Percentiles rank a stretch among this genome's conserved stretches.
These are phyloP conservation scores for Drosophila infuscata DNA, from an alignment of 2,888 invertebrate species.

Conservation along the genomic window DNA sequence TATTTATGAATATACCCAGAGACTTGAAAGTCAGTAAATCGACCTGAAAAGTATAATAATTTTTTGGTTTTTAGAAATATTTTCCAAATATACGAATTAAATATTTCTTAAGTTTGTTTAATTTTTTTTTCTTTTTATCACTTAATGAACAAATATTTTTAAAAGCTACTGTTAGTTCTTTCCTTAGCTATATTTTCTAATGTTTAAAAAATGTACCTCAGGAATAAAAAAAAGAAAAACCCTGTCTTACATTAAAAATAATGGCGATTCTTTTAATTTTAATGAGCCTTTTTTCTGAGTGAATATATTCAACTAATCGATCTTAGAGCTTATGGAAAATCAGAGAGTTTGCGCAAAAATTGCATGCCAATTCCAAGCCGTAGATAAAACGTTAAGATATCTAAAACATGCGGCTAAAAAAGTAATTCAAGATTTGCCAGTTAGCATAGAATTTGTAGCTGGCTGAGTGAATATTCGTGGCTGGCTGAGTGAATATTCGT, in stretches of 20 bases:
- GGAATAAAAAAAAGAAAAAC: background rate
- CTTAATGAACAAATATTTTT: too few relatives aligned
- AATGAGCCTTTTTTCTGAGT: background rate
- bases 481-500: constrained; percentile 3
- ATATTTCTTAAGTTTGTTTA: too few relatives aligned
- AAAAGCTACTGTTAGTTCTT: background rate
- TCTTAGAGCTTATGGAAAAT: constrained; percentile 1
- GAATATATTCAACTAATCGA: background rate
- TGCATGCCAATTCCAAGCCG: background rate
- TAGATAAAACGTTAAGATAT: constrained; percentile 43
- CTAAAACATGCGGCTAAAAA: constrained; percentile 33
- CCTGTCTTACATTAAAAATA: too few relatives aligned
- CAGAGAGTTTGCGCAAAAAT: background rate
- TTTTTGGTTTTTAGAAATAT: background rate
- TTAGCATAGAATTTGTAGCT: constrained; percentile 26
- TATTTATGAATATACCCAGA: background rate
- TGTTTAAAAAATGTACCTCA: fast-evolving
- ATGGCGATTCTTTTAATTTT: too few relatives aligned
- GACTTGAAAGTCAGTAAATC: background rate
- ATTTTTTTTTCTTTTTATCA: too few relatives aligned
- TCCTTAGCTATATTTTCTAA: background rate
- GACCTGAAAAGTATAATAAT: background rate
- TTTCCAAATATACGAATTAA: background rate
- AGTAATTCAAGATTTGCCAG: constrained; percentile 20
- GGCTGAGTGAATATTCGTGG: background rate